Percentiles rank a stretch among this genome's conserved stretches.
phyloP scores from a whole-genome alignment of 2,113 vertebrate genomes.

The Elaphurus davidianus region DNA sequence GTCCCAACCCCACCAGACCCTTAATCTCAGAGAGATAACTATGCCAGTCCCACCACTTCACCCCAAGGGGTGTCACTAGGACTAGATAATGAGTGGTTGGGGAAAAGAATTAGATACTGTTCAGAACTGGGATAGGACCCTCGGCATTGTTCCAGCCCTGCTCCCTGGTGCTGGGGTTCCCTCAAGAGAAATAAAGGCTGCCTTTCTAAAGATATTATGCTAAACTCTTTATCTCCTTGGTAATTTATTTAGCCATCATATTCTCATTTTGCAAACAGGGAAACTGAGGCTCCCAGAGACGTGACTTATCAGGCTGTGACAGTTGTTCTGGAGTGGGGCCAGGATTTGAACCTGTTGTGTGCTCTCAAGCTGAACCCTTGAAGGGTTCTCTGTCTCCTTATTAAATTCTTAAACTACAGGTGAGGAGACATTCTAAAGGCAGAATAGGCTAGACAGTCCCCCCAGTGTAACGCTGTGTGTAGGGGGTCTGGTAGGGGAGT shows the following conservation, averaged over 20 bases:
- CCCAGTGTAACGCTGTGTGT: not conserved
- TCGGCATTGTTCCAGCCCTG: not conserved
- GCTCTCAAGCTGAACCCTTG: not conserved
- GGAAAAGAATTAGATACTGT: not conserved
- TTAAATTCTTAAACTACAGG: not conserved
- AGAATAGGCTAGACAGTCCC: not conserved
- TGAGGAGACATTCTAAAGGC: not conserved
- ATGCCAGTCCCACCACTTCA: not conserved
- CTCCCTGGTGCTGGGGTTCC: not conserved
- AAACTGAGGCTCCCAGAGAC: not conserved
- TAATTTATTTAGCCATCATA: not conserved
- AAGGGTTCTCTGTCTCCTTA: not conserved
- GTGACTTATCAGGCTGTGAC: not conserved
- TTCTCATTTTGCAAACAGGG: slow-evolving; percentile 30
- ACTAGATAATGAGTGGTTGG: not conserved
- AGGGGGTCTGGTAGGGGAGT: not conserved
- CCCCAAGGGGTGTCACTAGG: not conserved
- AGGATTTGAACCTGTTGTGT: not conserved
- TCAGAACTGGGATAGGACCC: not conserved
- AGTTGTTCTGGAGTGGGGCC: not conserved
- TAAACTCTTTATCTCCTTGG: not conserved
- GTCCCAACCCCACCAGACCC: not conserved
- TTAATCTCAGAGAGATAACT: not conserved
- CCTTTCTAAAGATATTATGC: not conserved
- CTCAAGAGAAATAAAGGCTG: not conserved